A percentile compares a stretch with the other conserved stretches of the same genome.
These are phyloP conservation scores for Pyrgus malvae DNA, from an alignment of 2,888 invertebrate species.

Conservation along the genomic window DNA sequence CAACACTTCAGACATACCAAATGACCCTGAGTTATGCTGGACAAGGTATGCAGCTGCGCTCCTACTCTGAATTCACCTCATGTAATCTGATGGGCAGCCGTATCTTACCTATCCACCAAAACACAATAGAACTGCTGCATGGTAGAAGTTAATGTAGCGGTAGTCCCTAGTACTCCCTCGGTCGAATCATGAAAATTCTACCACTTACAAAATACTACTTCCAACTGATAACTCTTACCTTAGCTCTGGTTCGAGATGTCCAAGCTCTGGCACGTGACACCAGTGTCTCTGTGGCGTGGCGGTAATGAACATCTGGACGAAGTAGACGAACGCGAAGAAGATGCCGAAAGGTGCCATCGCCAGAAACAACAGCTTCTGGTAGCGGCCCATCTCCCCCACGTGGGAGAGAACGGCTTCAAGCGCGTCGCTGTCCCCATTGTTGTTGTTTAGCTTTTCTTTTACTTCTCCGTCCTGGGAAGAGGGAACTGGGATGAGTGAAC, in stretches of 20 bases:
- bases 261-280: conserved; percentile 53
- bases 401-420: conserved; percentile 41
- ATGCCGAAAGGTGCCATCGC: conserved; percentile 48
- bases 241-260: conserved; percentile 42
- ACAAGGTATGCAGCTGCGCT: too few species aligned
- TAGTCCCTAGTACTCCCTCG: too few species aligned
- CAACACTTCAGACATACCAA: too few species aligned
- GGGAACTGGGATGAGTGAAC: too few species aligned
- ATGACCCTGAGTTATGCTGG: too few species aligned
- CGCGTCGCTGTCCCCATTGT: conserved; percentile 33
- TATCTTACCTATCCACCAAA: too few species aligned
- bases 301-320: conserved; percentile 55
- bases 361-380: conserved; percentile 45
- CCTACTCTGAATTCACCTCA: too few species aligned
- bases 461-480: conserved; percentile 19
- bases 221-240: conserved; percentile 36
- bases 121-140: too few species aligned
- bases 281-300: conserved; percentile 57
- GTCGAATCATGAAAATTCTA: too few species aligned
- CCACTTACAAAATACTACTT: neutral
- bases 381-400: conserved; percentile 46
- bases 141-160: too few species aligned
- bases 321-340: conserved; percentile 48
- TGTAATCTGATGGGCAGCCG: too few species aligned
- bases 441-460: conserved; percentile 20